Base-by-base conservation (phyloP, 1,140 invertebrate species). In the Eumaeus atala region DNA sequence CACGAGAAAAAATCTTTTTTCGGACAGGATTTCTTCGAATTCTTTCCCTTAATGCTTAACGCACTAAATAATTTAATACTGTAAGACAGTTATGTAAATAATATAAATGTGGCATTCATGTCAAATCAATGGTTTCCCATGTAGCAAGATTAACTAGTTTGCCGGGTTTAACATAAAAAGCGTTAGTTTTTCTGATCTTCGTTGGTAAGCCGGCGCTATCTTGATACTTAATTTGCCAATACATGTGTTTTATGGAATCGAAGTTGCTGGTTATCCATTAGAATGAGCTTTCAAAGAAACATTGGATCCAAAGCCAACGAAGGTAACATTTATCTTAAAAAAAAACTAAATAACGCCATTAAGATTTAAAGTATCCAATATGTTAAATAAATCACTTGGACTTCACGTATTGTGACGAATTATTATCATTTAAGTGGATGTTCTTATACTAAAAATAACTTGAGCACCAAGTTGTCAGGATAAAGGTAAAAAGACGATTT, bases 91-190 rank as follows among this genome's bases (percentile, higher is more conserved):
- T 44, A 16, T 44, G 4, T 44, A 16, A 44, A 44, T 44, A 44
- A 4, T 6, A 28, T 28, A 38, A 40, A 48, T 42, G 34, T 40
- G 16, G 44, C 44, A 33, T 44, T 28, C 33, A 44, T 42, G 28
- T 33, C 33, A 47, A 33, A 28, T 35, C 37, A 52, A 50, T 49
- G 16, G 18, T 59, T 68, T 68, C 66, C 63, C 66, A 68, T 63
- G 63, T 50, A 56, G 49, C 63, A 51, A 55, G 62, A 58, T 50
- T 44, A 62, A 62, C 66, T 51, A 53, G 58, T 64, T 62, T 60
- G 47, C 60, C 50, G 57, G 38, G 50, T 37, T 47, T 48, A 11
- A 55, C 34, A 61, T 38, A 66, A 58, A 59, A 62, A 62, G 34
- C 37, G 21, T 54, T 56, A 61, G 54, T 64, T 62, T 60, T 64